Base-by-base conservation (phyloP, 1,140 invertebrate genomes). In the Saccostrea cuccullata region DNA sequence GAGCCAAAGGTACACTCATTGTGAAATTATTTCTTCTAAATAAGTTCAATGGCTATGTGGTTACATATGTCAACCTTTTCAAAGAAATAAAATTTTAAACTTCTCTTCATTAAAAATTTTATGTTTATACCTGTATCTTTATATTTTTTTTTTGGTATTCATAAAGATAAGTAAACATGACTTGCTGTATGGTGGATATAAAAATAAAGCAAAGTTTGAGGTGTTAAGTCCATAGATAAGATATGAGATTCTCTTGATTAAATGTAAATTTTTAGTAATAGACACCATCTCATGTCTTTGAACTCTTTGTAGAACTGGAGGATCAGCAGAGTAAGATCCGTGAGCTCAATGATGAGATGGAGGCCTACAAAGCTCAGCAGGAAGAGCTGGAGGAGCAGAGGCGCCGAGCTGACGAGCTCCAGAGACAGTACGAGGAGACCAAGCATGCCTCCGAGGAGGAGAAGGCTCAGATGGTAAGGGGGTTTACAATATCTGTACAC, bases 391-490 rank as follows among this genome's bases (percentile, higher is more conserved):
- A 96, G 91, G 97, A 96, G 23, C 98, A 99, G 97, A 98, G 98
- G 97, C 96, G 97, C 90, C 97, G 98, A 93, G 96, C 99, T 90
- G 98, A 99, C 95, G 97, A 97, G 82, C 96, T 96, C 70, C 96
- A 95, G 97, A 98, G 88, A 30, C 89, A 92, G 55, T 90, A 90
- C 60, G 90, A 90, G 58, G 85, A 83, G 40, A 87, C 90, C 67
- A 89, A 91, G 12, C 87, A 93, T 13, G 86, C 91, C 88, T 90
- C 93, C 67, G 90, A 91, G 55, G 90, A 90, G 85, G 91, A 93
- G 83, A 99, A 99, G 96, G 98, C 99, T 94, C 87, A 83, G 56
- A 73, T 92, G 89, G 92, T 92, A 87, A 30, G 91, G 70, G 17
- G 20, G 20, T n/a, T n/a, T n/a, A n/a, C n/a, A n/a, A n/a, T n/a